Base-by-base conservation (phyloP, 2,113 vertebrate genomes). In the Hystrix brachyura region DNA sequence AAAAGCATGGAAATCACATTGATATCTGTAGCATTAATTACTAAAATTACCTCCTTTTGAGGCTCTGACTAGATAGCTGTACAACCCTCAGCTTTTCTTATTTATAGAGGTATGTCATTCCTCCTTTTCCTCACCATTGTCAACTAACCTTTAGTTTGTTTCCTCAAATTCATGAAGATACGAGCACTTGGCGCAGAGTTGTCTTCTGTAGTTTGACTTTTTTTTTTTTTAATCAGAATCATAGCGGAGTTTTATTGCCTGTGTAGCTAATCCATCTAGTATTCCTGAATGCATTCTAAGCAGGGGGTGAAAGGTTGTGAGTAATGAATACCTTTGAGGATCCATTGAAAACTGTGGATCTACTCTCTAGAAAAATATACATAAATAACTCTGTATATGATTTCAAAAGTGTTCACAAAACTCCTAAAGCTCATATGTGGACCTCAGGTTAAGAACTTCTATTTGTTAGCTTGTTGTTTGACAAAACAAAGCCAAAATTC, bases 401-500 rank as follows among this genome's bases (percentile, higher is more conserved):
- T 89, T 79, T 94, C 62, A 80, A 15, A 15, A 76, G 46, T 91
- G 25, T 94, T 96, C 57, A 86, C 23, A 93, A 65, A 64, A 95
- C 25, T 80, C 12, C 55, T 62, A 8, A 69, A 71, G 21, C 27
- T 65, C 34, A 59, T 69, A 5, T 74, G 18, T 80, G 55, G 55
- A 80, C 67, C 62, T 81, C 43, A 84, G 69, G 8, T 90, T 96
- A 95, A 95, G 64, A 84, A 76, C 29, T 38, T 90, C 1, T 59
- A 0, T 65, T 69, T 71, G 87, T 67, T 43, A 95, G 34, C 59
- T 94, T 71, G 15, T 83, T 80, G 32, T 91, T 93, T 88, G 43
- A n/a, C 78, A 80, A 46, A 87, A 46, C 27, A 91, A 67, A 91
- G 80, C n/a, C 55, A 29, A 32, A 65, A 43, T 43, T 69, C 6